Percentiles rank a stretch among this genome's conserved stretches.
These are phyloP conservation scores for Alectoris magna DNA, from an alignment of 2,797 vertebrate species.

Conservation along the genomic window DNA sequence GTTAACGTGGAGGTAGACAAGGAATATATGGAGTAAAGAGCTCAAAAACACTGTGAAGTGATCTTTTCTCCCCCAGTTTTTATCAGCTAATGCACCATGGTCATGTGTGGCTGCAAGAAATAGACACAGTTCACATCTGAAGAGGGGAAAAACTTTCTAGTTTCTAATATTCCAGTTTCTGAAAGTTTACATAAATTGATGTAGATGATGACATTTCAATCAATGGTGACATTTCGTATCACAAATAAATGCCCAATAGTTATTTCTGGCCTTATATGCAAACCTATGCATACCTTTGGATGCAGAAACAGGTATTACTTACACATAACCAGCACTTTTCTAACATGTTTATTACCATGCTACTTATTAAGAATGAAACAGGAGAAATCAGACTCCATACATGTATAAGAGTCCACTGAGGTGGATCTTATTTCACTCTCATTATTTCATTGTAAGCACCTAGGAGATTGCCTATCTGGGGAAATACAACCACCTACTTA, in stretches of 20 bases:
- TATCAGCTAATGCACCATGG: background rate
- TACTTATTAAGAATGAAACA: background rate
- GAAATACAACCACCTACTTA: background rate
- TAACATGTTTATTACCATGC: background rate
- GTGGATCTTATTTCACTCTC: background rate
- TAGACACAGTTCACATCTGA: rapidly evolving
- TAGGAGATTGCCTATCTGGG: background rate
- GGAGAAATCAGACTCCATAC: background rate
- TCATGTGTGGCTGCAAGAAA: rapidly evolving
- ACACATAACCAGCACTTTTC: background rate
- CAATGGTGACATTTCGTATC: background rate
- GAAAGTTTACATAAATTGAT: background rate
- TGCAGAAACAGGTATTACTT: background rate
- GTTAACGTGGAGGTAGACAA: rapidly evolving
- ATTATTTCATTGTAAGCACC: no score
- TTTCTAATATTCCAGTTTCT: background rate
- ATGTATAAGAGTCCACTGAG: background rate
- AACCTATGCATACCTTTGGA: background rate
- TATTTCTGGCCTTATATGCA: background rate
- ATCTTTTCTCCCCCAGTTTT: background rate
- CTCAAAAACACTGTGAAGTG: background rate
- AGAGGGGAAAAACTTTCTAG: background rate
- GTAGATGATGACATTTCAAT: no score
- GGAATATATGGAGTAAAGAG: background rate
- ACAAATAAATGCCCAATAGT: background rate